Evolutionary conservation across 1,140 invertebrate species (phyloP).

Genomic region (Cryptotermes secundus): DNA sequence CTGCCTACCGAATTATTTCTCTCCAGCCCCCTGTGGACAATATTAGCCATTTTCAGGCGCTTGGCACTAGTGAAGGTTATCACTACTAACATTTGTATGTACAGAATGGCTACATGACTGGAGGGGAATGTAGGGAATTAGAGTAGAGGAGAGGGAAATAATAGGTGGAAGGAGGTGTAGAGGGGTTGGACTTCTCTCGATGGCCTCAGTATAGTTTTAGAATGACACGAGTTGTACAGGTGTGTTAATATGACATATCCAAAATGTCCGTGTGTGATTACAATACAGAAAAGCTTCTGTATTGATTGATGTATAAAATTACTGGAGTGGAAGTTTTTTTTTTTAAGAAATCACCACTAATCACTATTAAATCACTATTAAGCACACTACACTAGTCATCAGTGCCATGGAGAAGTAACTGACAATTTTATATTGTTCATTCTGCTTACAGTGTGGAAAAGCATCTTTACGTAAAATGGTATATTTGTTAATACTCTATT

Average conservation of each 20-base stretch:
- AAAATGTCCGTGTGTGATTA: not conserved
- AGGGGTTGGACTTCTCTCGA: not conserved
- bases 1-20: no score
- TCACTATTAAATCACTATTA: no score
- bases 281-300: not conserved
- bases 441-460: not conserved
- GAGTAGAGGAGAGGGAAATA: no score
- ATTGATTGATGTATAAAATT: not conserved
- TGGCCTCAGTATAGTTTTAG: not conserved
- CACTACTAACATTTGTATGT: no score
- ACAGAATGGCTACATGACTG: no score
- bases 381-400: not conserved
- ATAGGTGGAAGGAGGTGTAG: no score
- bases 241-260: not conserved
- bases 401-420: not conserved
- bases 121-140: no score
- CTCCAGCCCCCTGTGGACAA: no score
- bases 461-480: not conserved
- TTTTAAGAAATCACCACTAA: not conserved
- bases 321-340: not conserved
- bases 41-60: no score
- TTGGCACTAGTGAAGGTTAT: no score
- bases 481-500: not conserved
- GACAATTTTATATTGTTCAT: not conserved
- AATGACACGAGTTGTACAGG: not conserved